These are phyloP conservation scores for Sycophaga agraensis DNA, from an alignment of 1,140 invertebrate genomes.

Conservation along the genomic window DNA sequence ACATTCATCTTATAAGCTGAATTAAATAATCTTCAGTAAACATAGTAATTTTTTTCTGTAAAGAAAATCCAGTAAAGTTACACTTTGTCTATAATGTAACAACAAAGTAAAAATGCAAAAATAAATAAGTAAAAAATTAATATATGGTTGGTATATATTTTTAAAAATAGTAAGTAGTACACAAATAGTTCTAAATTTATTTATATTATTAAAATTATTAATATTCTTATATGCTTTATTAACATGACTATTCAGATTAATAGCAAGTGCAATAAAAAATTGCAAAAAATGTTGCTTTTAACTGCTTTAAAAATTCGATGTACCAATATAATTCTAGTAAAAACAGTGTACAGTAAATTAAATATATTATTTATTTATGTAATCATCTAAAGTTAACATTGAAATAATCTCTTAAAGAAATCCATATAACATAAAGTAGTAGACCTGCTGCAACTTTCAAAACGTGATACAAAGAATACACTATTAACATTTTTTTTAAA, in stretches of 20 bases:
- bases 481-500: slow-evolving; percentile 11
- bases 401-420: slow-evolving; percentile 15
- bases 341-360: too few relatives aligned
- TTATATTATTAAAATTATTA: slow-evolving; percentile 25
- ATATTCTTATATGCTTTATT: too few relatives aligned
- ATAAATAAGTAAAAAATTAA: slow-evolving; percentile 2
- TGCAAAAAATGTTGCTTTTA: slow-evolving; percentile 15
- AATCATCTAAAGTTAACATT: too few relatives aligned
- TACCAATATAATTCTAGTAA: too few relatives aligned
- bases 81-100: too few relatives aligned
- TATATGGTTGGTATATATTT: slow-evolving; percentile 7
- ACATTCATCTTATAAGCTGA: slow-evolving; percentile 22
- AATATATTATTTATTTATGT: too few relatives aligned
- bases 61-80: slow-evolving; percentile 15
- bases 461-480: slow-evolving; percentile 24
- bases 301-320: too few relatives aligned
- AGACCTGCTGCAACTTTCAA: slow-evolving; percentile 19
- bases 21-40: slow-evolving; percentile 2
- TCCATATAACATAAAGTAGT: slow-evolving; percentile 16
- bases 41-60: slow-evolving; percentile 21
- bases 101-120: too few relatives aligned
- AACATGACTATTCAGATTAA: slow-evolving; percentile 19
- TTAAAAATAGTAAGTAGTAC: not conserved
- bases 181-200: slow-evolving; percentile 1
- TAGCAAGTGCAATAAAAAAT: too few relatives aligned